Evolutionary conservation across 2,888 invertebrate species (phyloP), one percentile per base, ranked within the genome.

Genomic region (Apamea anceps): DNA sequence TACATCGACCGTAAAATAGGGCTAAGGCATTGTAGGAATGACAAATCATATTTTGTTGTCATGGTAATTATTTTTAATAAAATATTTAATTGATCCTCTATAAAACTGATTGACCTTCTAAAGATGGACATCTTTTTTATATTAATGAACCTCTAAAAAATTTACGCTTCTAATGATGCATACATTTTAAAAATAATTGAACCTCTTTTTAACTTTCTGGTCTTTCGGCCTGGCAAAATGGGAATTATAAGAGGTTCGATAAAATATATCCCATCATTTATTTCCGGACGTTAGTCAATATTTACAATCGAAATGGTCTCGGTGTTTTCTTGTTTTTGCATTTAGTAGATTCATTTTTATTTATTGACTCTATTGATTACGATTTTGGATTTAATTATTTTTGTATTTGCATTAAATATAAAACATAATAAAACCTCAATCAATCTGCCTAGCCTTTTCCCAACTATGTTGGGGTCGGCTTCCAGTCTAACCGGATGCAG

Each of bases 1-100:
- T 72, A 82, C 72, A 62, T 75, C 42, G 66, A 60, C 57, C 15
- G 66, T 77, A 42, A 72, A 75, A 71, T 73, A 77, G 68, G 77
- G 66, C 65, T 77, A 57, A 28, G 68, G 21, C 70, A 60, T 32
- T n/a, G 51, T 75, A 65, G n/a, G 70, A 70, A 48, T 13, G 57
- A 75, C 32, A 37, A 77, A 75, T 82, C 25, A 54, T 37, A 37
- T 37, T 54, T 79, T 48, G 51, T 10, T 60, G 21, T 37, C 5
- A 37, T 37, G 37, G n/a, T n/a, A 48, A 28, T 65, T 32, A 63
- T 54, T 18, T 18, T 51, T 21, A 21, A 54, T 0, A 54, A 10
- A 8, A 54, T 21, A 21, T 7, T 54, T 54, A 21, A 7, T 21
- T 54, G 54, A 8, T 54, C 21, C 54, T 8, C 21, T 54, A 54